A percentile compares a stretch with the other conserved stretches of the same genome.
These are phyloP conservation scores for Merluccius polli DNA, from an alignment of 2,797 vertebrate species.

Conservation along the genomic window DNA sequence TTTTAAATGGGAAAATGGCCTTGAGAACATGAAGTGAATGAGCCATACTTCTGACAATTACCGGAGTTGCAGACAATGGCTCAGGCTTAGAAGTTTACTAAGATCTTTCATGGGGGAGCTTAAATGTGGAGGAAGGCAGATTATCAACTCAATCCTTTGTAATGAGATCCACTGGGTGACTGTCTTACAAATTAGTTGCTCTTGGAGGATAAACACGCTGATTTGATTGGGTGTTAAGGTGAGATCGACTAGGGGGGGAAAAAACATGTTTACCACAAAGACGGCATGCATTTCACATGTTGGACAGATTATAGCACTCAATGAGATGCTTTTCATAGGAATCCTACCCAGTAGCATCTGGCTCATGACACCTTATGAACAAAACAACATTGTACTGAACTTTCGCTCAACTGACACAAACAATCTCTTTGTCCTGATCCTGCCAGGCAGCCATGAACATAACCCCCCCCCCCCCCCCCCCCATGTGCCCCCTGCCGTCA, in stretches of 20 bases:
- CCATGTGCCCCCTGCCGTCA: slow-evolving; percentile 43
- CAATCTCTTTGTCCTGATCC: slow-evolving; percentile 3
- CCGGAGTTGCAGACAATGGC: slow-evolving; percentile 31
- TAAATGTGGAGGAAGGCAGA: slow-evolving; percentile 56
- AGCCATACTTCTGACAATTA: slow-evolving; percentile 40
- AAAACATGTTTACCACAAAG: slow-evolving; percentile 49
- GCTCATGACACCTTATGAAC: slow-evolving; percentile 8
- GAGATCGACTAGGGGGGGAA: slow-evolving; percentile 20
- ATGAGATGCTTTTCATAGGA: slow-evolving; percentile 8
- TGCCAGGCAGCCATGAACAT: slow-evolving; percentile 49
- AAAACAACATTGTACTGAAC: slow-evolving; percentile 6
- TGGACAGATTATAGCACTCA: slow-evolving; percentile 9
- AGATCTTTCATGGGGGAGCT: slow-evolving; percentile 42
- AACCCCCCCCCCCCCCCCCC: slow-evolving; percentile 43
- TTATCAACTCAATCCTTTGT: slow-evolving; percentile 65
- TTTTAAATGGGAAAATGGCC: slow-evolving; percentile 14
- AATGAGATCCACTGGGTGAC: slow-evolving; percentile 70
- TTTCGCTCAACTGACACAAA: neutral
- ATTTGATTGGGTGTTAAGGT: slow-evolving; percentile 41
- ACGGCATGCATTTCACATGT: slow-evolving; percentile 26
- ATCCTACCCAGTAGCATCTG: slow-evolving; percentile 5
- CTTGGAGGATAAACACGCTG: slow-evolving; percentile 46
- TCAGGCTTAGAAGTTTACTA: slow-evolving; percentile 48
- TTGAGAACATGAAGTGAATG: slow-evolving; percentile 20
- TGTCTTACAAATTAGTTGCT: slow-evolving; percentile 48